phyloP scores from a whole-genome alignment of 1,140 invertebrate genomes.

The Heliconius hewitsoni region DNA sequence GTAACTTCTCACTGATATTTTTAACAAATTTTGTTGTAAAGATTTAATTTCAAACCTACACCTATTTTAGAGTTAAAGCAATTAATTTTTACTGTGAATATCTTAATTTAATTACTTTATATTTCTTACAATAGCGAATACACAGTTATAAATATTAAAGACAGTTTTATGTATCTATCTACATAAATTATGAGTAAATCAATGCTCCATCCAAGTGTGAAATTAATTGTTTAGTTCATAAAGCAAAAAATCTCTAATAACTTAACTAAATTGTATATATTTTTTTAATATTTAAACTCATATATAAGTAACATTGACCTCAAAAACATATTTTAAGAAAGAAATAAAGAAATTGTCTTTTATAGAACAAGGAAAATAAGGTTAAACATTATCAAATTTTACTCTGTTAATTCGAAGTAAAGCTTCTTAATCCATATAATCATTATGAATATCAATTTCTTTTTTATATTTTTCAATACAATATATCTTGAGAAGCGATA shows the following conservation, averaged over 20 bases:
- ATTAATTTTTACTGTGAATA: no score
- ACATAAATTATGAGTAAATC: constrained; percentile 10
- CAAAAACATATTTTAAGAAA: background rate
- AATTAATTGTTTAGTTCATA: background rate
- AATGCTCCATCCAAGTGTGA: background rate
- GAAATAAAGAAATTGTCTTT: background rate
- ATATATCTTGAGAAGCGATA: background rate
- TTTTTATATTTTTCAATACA: background rate
- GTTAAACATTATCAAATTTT: background rate
- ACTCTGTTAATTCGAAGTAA: background rate
- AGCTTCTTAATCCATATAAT: background rate
- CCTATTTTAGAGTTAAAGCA: no score
- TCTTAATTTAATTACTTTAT: background rate
- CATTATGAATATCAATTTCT: background rate
- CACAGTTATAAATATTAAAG: constrained; percentile 1
- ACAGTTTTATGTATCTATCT: background rate
- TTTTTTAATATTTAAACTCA: background rate
- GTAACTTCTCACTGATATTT: no score
- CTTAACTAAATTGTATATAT: background rate
- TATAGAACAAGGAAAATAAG: background rate
- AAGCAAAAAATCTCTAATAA: background rate
- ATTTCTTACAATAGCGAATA: background rate
- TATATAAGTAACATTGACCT: background rate
- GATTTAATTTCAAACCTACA: background rate
- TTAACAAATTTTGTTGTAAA: background rate